Base-by-base conservation (phyloP, 2,113 vertebrate species). In the Scytalopus superciliaris region DNA sequence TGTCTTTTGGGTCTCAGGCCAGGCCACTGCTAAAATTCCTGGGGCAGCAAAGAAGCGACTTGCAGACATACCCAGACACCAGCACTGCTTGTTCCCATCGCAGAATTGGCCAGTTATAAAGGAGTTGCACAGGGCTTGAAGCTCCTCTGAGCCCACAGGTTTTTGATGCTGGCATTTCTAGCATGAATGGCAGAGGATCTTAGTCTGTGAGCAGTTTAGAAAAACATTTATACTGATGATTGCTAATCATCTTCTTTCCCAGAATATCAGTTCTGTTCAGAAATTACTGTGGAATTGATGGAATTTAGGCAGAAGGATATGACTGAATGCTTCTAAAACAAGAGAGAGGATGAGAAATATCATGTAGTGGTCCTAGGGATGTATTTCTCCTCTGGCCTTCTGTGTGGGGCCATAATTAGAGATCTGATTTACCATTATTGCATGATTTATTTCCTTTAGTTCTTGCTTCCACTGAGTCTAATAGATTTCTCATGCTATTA, bases 401-500 rank as follows among this genome's bases (percentile, higher is more conserved):
- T 37, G 53, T 75, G 30, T 42, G 83, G 42, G 77, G 60, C 90
- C 39, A 23, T 85, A 85, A 96, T 97, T 82, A 96, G 94, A 96
- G 86, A 89, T 82, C 44, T 78, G 92, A 93, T 97, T 94, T 94
- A 90, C 83, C 80, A 90, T 95, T 96, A 96, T 84, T 87, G 3
- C 69, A 70, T 95, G 97, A 97, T 97, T 98, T 96, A 96, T 96
- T 87, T 95, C 90, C 75, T 80, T 84, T 23, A 55, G 37, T 86
- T 92, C 96, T 96, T 78, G 31, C 80, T 95, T 96, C 94, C 77
- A 96, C 56, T 0, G 0, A 89, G 94, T 85, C 93, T 90, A 89
- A 97, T 89, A 96, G 95, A 92, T 95, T 96, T 95, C 88, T 89
- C 28, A 39, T 84, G 90, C 95, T 96, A 97, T 95, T 96, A 90